Conservation (phyloP, 2,888 invertebrate genomes). For the Hoplodrina blanda region DNA sequence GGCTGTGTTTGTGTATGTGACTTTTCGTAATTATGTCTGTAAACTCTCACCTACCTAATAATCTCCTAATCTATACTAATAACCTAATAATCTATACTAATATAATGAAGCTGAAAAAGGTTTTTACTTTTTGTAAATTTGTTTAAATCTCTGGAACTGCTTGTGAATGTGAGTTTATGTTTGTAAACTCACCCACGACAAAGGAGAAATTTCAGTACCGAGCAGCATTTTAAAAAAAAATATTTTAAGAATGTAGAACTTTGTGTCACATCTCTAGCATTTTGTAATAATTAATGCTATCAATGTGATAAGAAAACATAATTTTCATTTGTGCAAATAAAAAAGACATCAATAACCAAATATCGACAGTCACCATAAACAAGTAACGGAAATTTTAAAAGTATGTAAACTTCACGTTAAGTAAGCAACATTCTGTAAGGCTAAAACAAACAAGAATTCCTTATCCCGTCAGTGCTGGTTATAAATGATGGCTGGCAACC, state of each 20-base stretch:
- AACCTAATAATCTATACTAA: too few species aligned
- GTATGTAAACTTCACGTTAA: conserved; percentile 59
- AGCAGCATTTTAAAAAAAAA: too few species aligned
- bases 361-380: conserved; percentile 41
- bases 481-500: conserved; percentile 82
- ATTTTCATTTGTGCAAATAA: conserved; percentile 2
- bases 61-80: too few species aligned
- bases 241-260: background rate
- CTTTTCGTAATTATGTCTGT: too few species aligned
- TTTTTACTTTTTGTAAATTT: too few species aligned
- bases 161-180: too few species aligned
- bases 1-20: too few species aligned
- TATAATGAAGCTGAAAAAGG: too few species aligned
- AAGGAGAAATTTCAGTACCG: too few species aligned
- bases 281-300: background rate
- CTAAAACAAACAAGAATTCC: conserved; percentile 78
- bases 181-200: too few species aligned
- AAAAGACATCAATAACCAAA: conserved; percentile 33
- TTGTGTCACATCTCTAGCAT: background rate
- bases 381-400: conserved; percentile 46
- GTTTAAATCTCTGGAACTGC: too few species aligned
- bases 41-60: too few species aligned
- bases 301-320: background rate
- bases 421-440: conserved; percentile 71
- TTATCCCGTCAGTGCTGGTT: conserved; percentile 81